phyloP scores from a whole-genome alignment of 2,888 invertebrate species.

The Yponomeuta cagnagella region DNA sequence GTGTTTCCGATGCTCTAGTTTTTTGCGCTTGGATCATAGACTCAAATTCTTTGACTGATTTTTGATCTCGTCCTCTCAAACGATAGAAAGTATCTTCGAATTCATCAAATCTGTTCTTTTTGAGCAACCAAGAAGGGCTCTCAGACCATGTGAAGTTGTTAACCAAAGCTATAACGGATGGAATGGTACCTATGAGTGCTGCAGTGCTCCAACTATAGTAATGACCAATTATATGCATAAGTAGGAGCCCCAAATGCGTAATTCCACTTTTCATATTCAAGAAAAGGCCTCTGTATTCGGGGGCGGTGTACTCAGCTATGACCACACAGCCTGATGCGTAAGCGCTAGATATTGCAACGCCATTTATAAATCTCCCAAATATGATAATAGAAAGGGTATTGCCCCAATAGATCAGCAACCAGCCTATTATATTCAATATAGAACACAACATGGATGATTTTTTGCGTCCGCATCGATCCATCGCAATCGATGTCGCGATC shows the following conservation, averaged over 20 bases:
- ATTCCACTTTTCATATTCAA: background rate
- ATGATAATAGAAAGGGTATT: background rate
- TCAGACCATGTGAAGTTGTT: conserved; percentile 17
- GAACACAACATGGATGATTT: background rate
- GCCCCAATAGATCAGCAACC: background rate
- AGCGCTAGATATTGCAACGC: background rate
- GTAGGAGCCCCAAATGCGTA: background rate
- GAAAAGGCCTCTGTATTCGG: background rate
- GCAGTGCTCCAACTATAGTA: background rate
- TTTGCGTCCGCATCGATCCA: background rate
- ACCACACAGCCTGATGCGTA: background rate
- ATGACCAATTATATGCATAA: background rate
- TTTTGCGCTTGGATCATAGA: conserved; percentile 40
- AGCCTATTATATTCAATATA: background rate
- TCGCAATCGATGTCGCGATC: background rate
- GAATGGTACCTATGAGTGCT: background rate
- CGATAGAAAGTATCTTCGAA: conserved; percentile 15
- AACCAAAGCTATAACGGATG: conserved; percentile 15
- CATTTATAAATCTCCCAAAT: background rate
- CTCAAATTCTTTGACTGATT: conserved; percentile 31
- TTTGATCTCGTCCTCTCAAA: conserved; percentile 21
- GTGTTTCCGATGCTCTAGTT: background rate
- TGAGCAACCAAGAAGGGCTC: conserved; percentile 27
- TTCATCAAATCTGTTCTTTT: conserved; percentile 20
- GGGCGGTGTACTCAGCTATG: background rate